Evolutionary conservation across 2,797 vertebrate genomes (phyloP), one percentile per base, ranked within the genome.

Genomic region (Anguilla megastoma): DNA sequence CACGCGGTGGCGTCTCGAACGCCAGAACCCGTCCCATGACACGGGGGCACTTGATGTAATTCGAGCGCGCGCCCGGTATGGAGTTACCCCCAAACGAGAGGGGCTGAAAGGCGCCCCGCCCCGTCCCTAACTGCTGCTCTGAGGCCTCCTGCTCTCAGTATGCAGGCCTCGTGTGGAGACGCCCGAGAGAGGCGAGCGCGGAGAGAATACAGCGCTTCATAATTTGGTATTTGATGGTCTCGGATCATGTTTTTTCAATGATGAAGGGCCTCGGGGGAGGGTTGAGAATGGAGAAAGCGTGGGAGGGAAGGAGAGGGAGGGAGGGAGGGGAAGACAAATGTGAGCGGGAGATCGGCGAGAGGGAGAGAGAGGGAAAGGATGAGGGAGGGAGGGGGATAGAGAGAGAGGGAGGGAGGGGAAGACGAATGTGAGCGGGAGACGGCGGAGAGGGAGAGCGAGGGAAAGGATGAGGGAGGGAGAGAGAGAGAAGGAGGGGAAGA

Each of bases 171-270:
- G 93, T 93, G 92, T 1, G 94, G 87, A 4, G 7, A 94, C 91
- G 56, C 86, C 88, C 92, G 93, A 92, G 89, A 86, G 87, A 69
- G 10, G 86, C 27, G 91, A 85, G 91, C 95, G 93, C 94, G 94
- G 94, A 92, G 92, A 91, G 95, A 96, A 96, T 95, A 92, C 93
- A 90, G 92, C 92, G 87, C 92, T 91, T 92, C 94, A 94, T 95
- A 95, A 96, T 95, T 92, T 90, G 91, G 91, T 88, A 92, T 93
- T 94, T 95, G 95, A 96, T 93, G 92, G 94, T 92, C 85, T 90
- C 93, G 90, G 92, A 95, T 96, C 94, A 93, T 96, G 94, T 95
- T 96, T 95, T 94, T 92, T 92, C 93, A 93, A 95, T 94, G 93
- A 95, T 92, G 92, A 94, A 92, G 92, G 89, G 92, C 91, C 93